Conservation (phyloP, 2,797 vertebrate species). For the Otus scops region DNA sequence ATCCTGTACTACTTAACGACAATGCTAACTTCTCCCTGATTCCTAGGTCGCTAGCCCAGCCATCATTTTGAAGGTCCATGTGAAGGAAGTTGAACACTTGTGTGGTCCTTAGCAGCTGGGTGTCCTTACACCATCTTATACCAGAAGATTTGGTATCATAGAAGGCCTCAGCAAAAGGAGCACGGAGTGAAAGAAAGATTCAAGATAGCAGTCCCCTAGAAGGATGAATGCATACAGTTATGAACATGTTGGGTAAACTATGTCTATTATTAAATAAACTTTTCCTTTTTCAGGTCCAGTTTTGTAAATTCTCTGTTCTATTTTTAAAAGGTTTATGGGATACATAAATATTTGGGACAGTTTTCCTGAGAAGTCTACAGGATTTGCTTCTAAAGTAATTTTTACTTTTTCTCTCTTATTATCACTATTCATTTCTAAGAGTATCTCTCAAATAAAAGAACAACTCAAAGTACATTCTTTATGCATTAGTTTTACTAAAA, state of each 20-base stretch:
- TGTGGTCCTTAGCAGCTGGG: neutral
- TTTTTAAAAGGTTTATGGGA: neutral
- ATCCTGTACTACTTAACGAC: neutral
- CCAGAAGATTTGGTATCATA: neutral
- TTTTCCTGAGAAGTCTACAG: neutral
- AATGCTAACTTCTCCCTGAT: neutral
- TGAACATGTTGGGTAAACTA: neutral
- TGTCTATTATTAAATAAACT: neutral
- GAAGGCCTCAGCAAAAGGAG: neutral
- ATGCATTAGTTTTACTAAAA: neutral
- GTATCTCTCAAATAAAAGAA: neutral
- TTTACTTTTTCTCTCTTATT: neutral
- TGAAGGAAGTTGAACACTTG: neutral
- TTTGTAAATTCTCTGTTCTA: neutral
- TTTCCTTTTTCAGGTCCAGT: neutral
- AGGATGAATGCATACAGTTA: neutral
- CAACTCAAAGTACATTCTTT: neutral
- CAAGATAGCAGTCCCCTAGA: neutral
- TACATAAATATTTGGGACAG: neutral
- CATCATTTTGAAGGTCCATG: rapidly evolving
- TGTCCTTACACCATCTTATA: neutral
- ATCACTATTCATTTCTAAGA: neutral
- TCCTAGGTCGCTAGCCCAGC: neutral
- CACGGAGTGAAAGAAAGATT: neutral
- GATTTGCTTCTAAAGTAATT: neutral